Conservation (phyloP, 2,888 invertebrate genomes). For the Tortrix viridana region DNA sequence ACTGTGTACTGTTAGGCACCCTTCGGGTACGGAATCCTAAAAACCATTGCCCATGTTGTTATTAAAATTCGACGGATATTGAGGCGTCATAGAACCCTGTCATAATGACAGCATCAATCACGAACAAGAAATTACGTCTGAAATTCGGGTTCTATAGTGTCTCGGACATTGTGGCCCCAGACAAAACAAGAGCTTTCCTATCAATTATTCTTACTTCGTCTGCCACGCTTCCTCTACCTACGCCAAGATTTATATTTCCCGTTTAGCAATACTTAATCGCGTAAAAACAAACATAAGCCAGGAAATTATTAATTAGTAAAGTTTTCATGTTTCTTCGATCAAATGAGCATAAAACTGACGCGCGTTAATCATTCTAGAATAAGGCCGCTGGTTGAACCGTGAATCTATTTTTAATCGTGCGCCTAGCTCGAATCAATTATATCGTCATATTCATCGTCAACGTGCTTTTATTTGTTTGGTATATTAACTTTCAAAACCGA, state of each 20-base stretch:
- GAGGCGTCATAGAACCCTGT: too few relatives aligned
- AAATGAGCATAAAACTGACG: constrained; percentile 32
- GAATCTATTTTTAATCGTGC: constrained; percentile 31
- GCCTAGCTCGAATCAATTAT: constrained; percentile 34
- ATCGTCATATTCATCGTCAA: not conserved
- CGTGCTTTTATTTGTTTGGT: too few relatives aligned
- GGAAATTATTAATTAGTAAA: constrained; percentile 38
- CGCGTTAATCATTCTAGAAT: constrained; percentile 35
- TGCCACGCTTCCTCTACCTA: constrained; percentile 29
- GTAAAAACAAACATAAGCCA: constrained; percentile 32
- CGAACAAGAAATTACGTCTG: not conserved
- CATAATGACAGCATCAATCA: too few relatives aligned
- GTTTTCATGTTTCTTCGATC: constrained; percentile 12
- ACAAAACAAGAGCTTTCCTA: constrained; percentile 17
- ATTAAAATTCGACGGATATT: too few relatives aligned
- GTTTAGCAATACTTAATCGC: constrained; percentile 33
- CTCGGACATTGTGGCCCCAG: not conserved
- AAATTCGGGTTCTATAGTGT: not conserved
- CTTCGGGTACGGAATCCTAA: too few relatives aligned
- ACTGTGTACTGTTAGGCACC: too few relatives aligned
- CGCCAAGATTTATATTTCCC: constrained; percentile 36
- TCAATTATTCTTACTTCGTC: constrained; percentile 26
- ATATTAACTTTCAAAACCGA: too few relatives aligned
- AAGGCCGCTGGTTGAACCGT: constrained; percentile 31
- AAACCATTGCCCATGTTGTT: too few relatives aligned